Conservation (phyloP, 2,113 vertebrate genomes). For the Chamaetylas fuelleborni region DNA sequence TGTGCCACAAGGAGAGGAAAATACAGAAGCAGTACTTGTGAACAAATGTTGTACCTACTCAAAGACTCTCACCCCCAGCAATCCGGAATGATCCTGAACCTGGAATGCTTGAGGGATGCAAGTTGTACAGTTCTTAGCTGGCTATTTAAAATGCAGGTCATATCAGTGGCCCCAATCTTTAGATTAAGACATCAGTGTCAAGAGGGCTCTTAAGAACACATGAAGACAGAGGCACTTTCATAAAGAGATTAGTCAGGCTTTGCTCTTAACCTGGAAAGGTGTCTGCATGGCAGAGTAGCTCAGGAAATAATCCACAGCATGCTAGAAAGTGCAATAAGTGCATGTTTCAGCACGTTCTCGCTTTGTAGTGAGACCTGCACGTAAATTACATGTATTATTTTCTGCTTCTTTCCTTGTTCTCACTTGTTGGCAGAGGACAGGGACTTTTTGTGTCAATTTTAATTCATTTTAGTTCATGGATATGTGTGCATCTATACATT, state of each 20-base stretch:
- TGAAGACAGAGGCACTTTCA: not conserved
- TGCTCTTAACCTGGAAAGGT: slow-evolving; percentile 32
- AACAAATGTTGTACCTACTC: not conserved
- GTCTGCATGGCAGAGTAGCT: slow-evolving; percentile 1
- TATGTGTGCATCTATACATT: not conserved
- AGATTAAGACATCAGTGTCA: not conserved
- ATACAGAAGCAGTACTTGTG: not conserved
- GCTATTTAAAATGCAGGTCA: not conserved
- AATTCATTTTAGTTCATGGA: not conserved
- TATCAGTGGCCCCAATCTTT: slow-evolving; percentile 25
- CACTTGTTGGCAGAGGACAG: not conserved
- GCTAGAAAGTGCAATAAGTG: not conserved
- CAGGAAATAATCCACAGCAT: not conserved
- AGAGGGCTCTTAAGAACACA: not conserved
- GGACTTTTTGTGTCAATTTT: not conserved
- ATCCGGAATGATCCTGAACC: not conserved
- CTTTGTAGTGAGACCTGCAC: not conserved
- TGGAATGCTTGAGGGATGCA: not conserved
- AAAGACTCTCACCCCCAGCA: not conserved
- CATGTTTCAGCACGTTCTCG: not conserved
- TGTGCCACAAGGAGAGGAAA: not conserved
- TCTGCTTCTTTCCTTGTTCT: not conserved
- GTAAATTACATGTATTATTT: not conserved
- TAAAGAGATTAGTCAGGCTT: slow-evolving; percentile 54
- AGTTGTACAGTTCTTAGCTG: not conserved